Conservation (phyloP, 2,797 vertebrate species). For the Spea hammondii region DNA sequence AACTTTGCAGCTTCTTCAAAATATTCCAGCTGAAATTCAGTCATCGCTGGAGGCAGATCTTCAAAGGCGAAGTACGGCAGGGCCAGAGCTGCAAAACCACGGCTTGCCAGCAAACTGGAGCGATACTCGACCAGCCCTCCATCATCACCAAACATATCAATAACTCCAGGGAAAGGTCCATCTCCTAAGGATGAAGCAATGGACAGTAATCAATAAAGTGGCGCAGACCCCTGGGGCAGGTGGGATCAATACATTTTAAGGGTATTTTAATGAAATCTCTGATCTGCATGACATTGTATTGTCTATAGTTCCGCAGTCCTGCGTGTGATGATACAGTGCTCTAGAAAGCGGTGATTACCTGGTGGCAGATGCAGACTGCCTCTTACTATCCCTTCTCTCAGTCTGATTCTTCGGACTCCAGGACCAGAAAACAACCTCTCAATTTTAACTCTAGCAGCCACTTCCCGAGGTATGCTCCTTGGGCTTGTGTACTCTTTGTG, state of each 20-base stretch:
- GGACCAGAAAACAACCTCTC: slow-evolving; percentile 72
- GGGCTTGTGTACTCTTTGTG: slow-evolving; percentile 64
- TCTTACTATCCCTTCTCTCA: slow-evolving; percentile 67
- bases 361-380: slow-evolving; percentile 75
- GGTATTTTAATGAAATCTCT: no score
- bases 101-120: slow-evolving; percentile 74
- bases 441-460: slow-evolving; percentile 61
- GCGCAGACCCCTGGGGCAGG: background rate
- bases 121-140: slow-evolving; percentile 76
- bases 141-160: slow-evolving; percentile 79
- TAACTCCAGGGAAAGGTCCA: slow-evolving; percentile 78
- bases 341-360: slow-evolving; percentile 62
- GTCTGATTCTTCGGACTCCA: slow-evolving; percentile 64
- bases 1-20: slow-evolving; percentile 68
- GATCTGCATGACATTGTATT: no score
- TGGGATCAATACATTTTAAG: no score
- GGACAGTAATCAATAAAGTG: background rate
- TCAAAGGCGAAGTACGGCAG: slow-evolving; percentile 76
- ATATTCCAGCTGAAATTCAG: slow-evolving; percentile 66
- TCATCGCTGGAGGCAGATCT: slow-evolving; percentile 70
- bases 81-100: slow-evolving; percentile 72
- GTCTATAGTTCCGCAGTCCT: no score
- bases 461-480: slow-evolving; percentile 46
- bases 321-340: no score
- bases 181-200: slow-evolving; percentile 64